phyloP scores from a whole-genome alignment of 2,888 invertebrate species.

The Apodemia hepburni region DNA sequence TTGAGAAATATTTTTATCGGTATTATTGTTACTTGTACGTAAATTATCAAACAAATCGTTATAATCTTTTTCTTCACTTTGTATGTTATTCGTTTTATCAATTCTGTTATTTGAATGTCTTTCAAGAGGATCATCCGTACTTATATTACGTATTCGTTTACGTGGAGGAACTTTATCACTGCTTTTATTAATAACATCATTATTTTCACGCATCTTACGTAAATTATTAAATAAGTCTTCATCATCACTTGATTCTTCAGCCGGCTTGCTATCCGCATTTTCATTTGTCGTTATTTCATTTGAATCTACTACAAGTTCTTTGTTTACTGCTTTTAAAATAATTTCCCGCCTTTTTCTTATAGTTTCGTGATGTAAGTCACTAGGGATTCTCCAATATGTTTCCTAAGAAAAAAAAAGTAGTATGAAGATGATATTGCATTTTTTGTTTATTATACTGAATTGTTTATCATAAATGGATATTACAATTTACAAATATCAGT shows the following conservation, averaged over 20 bases:
- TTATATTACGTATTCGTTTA: constrained; percentile 57
- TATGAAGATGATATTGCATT: no score
- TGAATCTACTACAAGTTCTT: constrained; percentile 59
- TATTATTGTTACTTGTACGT: constrained; percentile 53
- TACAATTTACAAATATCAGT: no score
- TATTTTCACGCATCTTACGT: constrained; percentile 54
- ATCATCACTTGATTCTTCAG: constrained; percentile 38
- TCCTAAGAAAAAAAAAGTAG: constrained; percentile 81
- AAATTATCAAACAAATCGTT: constrained; percentile 66
- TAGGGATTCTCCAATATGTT: constrained; percentile 93
- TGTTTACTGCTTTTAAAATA: constrained; percentile 77
- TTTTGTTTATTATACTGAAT: no score
- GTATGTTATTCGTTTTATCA: constrained; percentile 26
- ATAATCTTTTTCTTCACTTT: constrained; percentile 37
- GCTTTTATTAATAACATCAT: constrained; percentile 24
- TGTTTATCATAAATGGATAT: no score
- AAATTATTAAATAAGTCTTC: constrained; percentile 66
- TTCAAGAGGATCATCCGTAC: constrained; percentile 42
- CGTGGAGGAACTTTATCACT: constrained; percentile 9
- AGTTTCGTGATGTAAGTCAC: constrained; percentile 75
- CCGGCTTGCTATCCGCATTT: constrained; percentile 25
- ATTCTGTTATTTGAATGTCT: constrained; percentile 13
- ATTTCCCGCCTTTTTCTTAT: constrained; percentile 78
- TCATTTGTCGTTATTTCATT: constrained; percentile 22
- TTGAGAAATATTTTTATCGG: constrained; percentile 35